Conservation (phyloP, 1,140 invertebrate genomes). For the Temnothorax curvispinosus region DNA sequence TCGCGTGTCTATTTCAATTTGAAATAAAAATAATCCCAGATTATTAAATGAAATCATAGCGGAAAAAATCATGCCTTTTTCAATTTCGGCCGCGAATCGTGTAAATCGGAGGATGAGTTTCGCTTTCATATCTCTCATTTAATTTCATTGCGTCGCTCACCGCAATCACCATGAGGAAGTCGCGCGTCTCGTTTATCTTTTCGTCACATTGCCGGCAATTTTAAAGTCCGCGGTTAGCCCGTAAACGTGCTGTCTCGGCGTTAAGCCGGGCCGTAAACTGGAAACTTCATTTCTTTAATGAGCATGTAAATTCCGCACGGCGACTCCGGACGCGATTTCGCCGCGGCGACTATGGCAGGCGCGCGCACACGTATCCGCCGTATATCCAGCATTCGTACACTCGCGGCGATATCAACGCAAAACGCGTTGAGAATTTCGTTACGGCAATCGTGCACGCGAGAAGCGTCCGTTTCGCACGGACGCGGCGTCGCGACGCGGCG, state of each 20-base stretch:
- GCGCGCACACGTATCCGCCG: slow-evolving; percentile 50
- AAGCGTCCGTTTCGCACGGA: not conserved
- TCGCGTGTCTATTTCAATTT: not conserved
- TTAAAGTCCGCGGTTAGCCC: slow-evolving; percentile 41
- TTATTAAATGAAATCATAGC: not conserved
- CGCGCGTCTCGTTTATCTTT: slow-evolving; percentile 21
- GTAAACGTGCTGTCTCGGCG: slow-evolving; percentile 8
- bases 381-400: slow-evolving; percentile 59
- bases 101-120: not conserved
- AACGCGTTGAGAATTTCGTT: slow-evolving; percentile 71
- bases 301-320: slow-evolving; percentile 51
- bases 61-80: not conserved
- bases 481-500: not conserved
- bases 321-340: slow-evolving; percentile 6
- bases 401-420: slow-evolving; percentile 58
- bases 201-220: slow-evolving; percentile 43
- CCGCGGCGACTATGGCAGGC: not conserved
- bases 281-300: slow-evolving; percentile 58
- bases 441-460: slow-evolving; percentile 32
- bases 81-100: not conserved
- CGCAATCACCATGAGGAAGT: not conserved
- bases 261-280: slow-evolving; percentile 43
- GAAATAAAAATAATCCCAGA: not conserved
- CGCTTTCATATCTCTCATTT: not conserved
- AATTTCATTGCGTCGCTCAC: not conserved